Conservation (phyloP, 2,888 invertebrate genomes). For the Chrysolina americana region DNA sequence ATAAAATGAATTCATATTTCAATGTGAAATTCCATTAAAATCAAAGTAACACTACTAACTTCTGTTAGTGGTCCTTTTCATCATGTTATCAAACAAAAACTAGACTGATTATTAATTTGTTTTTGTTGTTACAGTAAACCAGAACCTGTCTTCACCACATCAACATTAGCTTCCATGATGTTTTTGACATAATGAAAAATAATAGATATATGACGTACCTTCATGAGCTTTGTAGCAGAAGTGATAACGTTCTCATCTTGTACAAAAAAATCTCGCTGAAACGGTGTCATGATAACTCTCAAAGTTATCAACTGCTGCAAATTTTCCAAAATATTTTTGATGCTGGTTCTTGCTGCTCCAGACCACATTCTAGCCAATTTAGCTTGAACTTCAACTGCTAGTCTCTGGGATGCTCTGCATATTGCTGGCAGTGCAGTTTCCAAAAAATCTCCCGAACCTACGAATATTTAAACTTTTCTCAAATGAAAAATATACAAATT, state of each 20-base stretch:
- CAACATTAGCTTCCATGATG: too few species aligned
- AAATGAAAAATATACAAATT: too few species aligned
- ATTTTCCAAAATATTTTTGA: slow-evolving; percentile 81
- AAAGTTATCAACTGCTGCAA: slow-evolving; percentile 92
- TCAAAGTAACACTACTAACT: too few species aligned
- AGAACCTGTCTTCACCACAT: too few species aligned
- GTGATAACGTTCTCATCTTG: slow-evolving; percentile 90
- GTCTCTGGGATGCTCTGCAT: slow-evolving; percentile 82
- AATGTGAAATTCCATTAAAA: too few species aligned
- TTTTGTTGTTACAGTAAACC: too few species aligned
- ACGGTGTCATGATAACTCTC: slow-evolving; percentile 84
- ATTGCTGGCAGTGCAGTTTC: slow-evolving; percentile 86
- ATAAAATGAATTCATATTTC: too few species aligned
- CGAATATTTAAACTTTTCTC: background rate
- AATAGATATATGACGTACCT: too few species aligned
- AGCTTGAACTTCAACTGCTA: slow-evolving; percentile 84
- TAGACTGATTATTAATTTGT: too few species aligned
- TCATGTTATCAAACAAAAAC: too few species aligned
- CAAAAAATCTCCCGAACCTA: slow-evolving; percentile 83
- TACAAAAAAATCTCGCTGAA: slow-evolving; percentile 80
- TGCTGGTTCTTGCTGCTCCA: slow-evolving; percentile 71
- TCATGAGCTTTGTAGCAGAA: slow-evolving; percentile 90
- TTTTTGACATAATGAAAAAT: too few species aligned
- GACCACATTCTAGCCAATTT: slow-evolving; percentile 88
- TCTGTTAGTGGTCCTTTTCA: too few species aligned